Evolutionary conservation across 1,140 invertebrate species (phyloP), one percentile per base, ranked within the genome.

Genomic region (Sarcophaga peregrina): DNA sequence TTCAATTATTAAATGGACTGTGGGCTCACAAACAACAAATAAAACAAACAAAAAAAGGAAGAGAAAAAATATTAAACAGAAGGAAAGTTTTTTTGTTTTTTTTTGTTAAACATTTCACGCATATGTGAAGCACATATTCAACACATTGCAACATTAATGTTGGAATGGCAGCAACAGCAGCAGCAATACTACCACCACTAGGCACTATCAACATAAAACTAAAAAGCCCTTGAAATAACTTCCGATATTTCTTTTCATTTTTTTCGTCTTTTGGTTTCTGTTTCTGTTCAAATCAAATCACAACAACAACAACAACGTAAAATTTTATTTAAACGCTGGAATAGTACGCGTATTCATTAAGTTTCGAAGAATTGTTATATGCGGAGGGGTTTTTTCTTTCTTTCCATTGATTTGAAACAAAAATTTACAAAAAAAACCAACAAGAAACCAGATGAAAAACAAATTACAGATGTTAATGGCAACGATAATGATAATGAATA

Each of bases 61-160:
- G n/a, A n/a, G n/a, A n/a, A n/a, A 58, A 13, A 1, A 58, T 13
- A 58, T n/a, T 7, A 15, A 58, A 58, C 15, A 7, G 54, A 13
- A n/a, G 13, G 15, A 68, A 68, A 68, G n/a, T n/a, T n/a, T n/a
- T n/a, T n/a, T n/a, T n/a, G n/a, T n/a, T n/a, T n/a, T n/a, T n/a
- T n/a, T n/a, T n/a, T n/a, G n/a, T n/a, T n/a, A n/a, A 68, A 20
- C 1, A 52, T 15, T 78, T 78, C 75, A 78, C 75, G 75, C 75
- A 78, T 50, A 78, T 78, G 75, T 78, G 75, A 50, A 78, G 48
- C 75, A 78, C 75, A 50, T 78, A 78, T 47, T 78, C 50, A 78
- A 78, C 75, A 78, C 75, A 78, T 78, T 78, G 45, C 74, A 76
- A 72, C 10, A 13, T 8, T 74, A 45, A 47, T 45, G 37, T 6